Percentiles rank a stretch among this genome's conserved stretches.
Conservation (phyloP, 2,797 vertebrate species). For the Tiaroga cobitis region DNA sequence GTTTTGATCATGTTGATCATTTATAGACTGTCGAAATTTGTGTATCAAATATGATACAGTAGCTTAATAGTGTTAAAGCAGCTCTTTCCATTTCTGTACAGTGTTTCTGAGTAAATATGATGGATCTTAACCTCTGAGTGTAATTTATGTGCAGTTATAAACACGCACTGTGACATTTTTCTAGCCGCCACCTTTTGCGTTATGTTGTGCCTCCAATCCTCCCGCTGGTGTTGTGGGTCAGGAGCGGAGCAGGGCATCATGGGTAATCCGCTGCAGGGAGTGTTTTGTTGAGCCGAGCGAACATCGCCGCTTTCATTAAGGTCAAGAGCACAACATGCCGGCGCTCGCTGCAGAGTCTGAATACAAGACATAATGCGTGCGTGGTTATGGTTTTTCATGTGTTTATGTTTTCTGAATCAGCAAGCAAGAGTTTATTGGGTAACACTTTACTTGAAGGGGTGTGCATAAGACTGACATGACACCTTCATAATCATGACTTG, state of each 20-base stretch:
- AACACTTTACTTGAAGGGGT: no score
- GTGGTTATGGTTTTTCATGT: no score
- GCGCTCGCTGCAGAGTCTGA: background rate
- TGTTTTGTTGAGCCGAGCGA: conserved; percentile 8
- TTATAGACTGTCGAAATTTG: no score
- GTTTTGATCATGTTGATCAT: no score
- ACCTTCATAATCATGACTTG: no score
- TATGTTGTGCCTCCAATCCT: background rate
- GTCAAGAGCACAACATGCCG: conserved; percentile 2
- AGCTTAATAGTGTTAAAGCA: background rate
- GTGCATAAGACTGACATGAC: no score
- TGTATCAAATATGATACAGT: background rate
- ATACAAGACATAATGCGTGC: background rate
- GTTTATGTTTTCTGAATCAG: no score
- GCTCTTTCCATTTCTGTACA: background rate
- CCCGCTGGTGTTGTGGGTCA: background rate
- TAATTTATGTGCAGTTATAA: conserved; percentile 13
- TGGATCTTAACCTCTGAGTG: background rate
- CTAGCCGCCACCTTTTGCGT: background rate
- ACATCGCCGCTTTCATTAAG: conserved; percentile 17
- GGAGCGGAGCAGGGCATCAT: conserved; percentile 6
- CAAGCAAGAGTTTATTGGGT: background rate
- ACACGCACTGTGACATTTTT: background rate
- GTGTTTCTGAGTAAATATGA: background rate
- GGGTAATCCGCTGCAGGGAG: background rate